phyloP scores from a whole-genome alignment of 2,113 vertebrate species.

The Kryptolebias marmoratus region DNA sequence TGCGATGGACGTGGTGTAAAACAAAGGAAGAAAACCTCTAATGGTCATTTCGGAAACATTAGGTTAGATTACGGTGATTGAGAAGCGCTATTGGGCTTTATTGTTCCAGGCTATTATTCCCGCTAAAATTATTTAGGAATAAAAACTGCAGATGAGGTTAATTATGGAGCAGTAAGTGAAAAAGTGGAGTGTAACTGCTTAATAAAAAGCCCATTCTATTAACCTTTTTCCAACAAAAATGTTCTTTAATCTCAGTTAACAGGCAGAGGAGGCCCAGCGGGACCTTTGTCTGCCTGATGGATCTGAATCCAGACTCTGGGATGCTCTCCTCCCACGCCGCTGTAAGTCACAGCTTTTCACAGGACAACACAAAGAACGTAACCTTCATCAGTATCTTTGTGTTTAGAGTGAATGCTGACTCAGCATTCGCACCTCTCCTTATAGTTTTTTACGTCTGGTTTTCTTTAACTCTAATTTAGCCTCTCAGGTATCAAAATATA shows the following conservation, averaged over 20 bases:
- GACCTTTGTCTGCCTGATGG: slow-evolving; percentile 52
- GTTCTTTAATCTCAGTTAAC: slow-evolving; percentile 45
- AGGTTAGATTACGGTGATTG: slow-evolving; percentile 59
- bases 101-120: slow-evolving; percentile 60
- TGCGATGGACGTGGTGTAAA: slow-evolving; percentile 65
- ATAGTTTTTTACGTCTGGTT: too few relatives aligned
- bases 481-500: too few relatives aligned
- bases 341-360: slow-evolving; percentile 51
- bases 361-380: slow-evolving; percentile 10
- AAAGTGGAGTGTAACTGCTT: slow-evolving; percentile 45
- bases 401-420: not conserved
- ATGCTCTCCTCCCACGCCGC: slow-evolving; percentile 15
- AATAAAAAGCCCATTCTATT: slow-evolving; percentile 65
- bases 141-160: slow-evolving; percentile 63
- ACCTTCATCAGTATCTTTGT: not conserved
- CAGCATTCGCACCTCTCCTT: too few relatives aligned
- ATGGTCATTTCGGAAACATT: slow-evolving; percentile 67
- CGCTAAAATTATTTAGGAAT: slow-evolving; percentile 63
- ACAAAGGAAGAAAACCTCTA: slow-evolving; percentile 55
- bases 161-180: slow-evolving; percentile 49
- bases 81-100: slow-evolving; percentile 55
- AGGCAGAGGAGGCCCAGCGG: slow-evolving; percentile 27
- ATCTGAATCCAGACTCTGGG: slow-evolving; percentile 36
- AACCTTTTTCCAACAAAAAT: slow-evolving; percentile 56
- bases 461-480: too few relatives aligned